Base-by-base conservation (phyloP, 2,113 vertebrate genomes). In the Gila orcuttii region DNA sequence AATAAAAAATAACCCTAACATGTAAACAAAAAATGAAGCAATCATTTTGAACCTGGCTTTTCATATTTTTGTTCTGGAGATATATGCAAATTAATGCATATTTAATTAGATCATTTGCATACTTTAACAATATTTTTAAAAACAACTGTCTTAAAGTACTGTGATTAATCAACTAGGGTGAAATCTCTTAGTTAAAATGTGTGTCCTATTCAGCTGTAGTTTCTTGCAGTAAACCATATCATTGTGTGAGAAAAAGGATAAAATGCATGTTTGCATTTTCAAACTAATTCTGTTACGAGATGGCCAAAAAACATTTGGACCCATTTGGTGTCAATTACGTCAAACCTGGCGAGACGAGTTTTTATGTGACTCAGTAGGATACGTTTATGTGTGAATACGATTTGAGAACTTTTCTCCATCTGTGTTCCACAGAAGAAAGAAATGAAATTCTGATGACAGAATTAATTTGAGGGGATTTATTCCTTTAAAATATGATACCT, bases 361-460 rank as follows among this genome's bases (percentile, higher is more conserved):
- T 39, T 21, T 19, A 39, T 36, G 3, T 39, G 66, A 69, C 66
- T 36, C 33, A 11, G 11, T 71, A 11, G 33, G 23, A 71, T 39
- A 71, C 23, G 66, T 10, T 8, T 33, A 39, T 69, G 19, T 69
- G 33, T 39, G 68, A 9, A 71, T 39, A 21, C 9, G 9, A 39
- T 39, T 39, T 33, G 8, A 36, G 17, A 19, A 36, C 17, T 36
- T 68, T 69, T 28, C 74, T 76, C 74, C 12, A 17, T 73, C 4
- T 73, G 25, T 76, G 25, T 31, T 77, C 25, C 47, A 76, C 47
- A 52, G 45, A 77, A 31, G 74, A 50, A 50, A 50, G 42, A 19
- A 77, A 77, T 77, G 0, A 21, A 77, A 55, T 77, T 55, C 50
- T 33, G 75, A 52, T 77, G 50, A 77, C 50, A 77, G 50, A 55